A percentile compares a stretch with the other conserved stretches of the same genome.
Evolutionary conservation across 64 coral and sea anemone genomes (phyloP).

Genomic region (Stylophora pistillata): DNA sequence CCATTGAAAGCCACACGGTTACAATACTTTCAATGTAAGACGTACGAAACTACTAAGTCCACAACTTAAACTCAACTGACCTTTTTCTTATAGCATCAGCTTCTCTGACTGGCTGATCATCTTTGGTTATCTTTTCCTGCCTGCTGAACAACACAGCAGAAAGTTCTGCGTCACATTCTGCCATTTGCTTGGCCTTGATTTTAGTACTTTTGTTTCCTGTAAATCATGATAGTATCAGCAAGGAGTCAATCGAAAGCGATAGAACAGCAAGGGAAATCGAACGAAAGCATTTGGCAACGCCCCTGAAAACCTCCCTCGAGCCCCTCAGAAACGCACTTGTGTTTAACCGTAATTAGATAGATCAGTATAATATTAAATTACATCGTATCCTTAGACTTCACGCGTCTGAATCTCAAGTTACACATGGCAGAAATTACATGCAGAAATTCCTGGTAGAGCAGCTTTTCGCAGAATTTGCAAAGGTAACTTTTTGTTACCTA

Average conservation of each 20-base stretch:
- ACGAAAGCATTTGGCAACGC: too few species aligned
- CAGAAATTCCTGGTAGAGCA: not conserved
- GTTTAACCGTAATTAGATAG: too few species aligned
- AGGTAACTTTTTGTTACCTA: too few species aligned
- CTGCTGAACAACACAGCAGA: slow-evolving; percentile 86
- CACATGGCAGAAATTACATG: too few species aligned
- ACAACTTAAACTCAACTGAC: not conserved
- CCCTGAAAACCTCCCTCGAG: too few species aligned
- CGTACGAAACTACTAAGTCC: not conserved
- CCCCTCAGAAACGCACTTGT: too few species aligned
- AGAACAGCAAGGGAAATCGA: too few species aligned
- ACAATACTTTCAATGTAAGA: not conserved
- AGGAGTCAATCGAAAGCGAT: not conserved
- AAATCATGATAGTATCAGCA: not conserved
- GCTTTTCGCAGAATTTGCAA: not conserved
- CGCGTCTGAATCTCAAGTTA: too few species aligned
- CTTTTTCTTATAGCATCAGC: slow-evolving; percentile 89
- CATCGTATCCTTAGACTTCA: too few species aligned
- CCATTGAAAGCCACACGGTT: too few species aligned
- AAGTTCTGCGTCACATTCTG: slow-evolving; percentile 88
- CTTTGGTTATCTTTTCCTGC: slow-evolving; percentile 76
- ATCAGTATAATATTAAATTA: too few species aligned
- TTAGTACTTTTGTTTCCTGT: slow-evolving; percentile 58
- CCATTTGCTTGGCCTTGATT: slow-evolving; percentile 82
- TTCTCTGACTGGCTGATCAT: slow-evolving; percentile 65